Evolutionary conservation across 2,797 vertebrate genomes (phyloP), one percentile per base, ranked within the genome.

Genomic region (Sciaenops ocellatus): DNA sequence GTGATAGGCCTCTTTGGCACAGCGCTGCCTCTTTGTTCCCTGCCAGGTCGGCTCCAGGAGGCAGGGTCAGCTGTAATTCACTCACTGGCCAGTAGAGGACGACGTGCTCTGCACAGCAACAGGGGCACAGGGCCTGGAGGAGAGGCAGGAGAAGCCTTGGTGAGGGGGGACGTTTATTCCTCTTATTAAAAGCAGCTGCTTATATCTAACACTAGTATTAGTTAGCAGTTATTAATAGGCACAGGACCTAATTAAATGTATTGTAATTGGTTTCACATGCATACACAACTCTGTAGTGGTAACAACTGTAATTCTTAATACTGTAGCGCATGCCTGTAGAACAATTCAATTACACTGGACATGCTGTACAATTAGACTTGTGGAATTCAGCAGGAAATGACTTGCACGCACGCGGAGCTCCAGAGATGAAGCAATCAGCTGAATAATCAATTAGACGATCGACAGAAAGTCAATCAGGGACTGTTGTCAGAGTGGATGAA

Each of bases 271-370:
- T 86, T 90, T 71, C 75, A 85, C 85, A 78, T 74, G 72, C 63
- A 69, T 52, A 69, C 66, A 82, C 69, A 80, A 66, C 59, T 50
- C n/a, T 64, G 78, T 57, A 59, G 69, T 66, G 42, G 76, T 66
- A 64, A 69, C 73, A 69, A 67, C 70, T 80, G 57, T 76, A 71
- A 85, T 90, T 83, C 82, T 78, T 90, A 87, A 88, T 50, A 73
- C 55, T 66, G 76, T 11, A 67, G 83, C 80, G 48, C 74, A 8
- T 70, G 85, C 73, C 77, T 87, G 81, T 86, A 89, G 85, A 91
- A 92, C 85, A 89, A 85, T 90, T 94, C 83, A 93, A 94, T 95
- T 93, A 94, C 57, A 56, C 61, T 59, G 86, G 85, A 93, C 90
- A 91, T 79, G 89, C 82, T 82, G 87, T 64, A 90, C 87, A 93